Base-by-base conservation (phyloP, 1,140 invertebrate species). In the Pseudoatta argentina region DNA sequence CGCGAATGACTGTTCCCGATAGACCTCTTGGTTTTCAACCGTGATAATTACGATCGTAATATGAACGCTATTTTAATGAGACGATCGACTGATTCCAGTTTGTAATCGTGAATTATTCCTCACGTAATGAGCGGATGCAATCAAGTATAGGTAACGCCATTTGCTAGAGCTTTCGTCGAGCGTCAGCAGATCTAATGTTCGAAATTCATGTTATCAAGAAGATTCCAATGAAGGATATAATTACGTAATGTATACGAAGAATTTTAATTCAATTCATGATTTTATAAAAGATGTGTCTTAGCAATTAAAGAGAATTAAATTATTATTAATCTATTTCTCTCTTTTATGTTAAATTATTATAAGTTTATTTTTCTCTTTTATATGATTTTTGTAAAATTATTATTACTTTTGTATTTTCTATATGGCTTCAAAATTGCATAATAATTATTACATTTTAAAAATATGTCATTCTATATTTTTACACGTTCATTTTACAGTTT, bases 61-160 rank as follows among this genome's bases (percentile, higher is more conserved):
- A 72, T 2, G 69, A 82, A 39, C 27, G 30, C 55, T 34, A 39
- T 83, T 83, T 83, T 75, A 75, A 83, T 83, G 69, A 83, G 69
- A 83, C 67, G 55, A 63, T 83, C 69, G 69, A 75, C 71, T 61
- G 69, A 75, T 75, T 30, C 8, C 48, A 12, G 21, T 12, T 24
- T 16, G 55, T 14, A 83, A 51, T 83, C 21, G 8, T 30, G 69
- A 14, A 83, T 75, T 61, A 73, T 30, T 44, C 4, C 55, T 83
- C 69, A 24, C 24, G 44, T 75, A 83, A 83, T 63, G 79, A 83
- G 24, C 39, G 57, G 24, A 51, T 6, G 55, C 24, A 75, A 73
- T 83, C 59, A 73, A 83, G 53, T 51, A n/a, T 27, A 14, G 12
- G 4, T 82, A 61, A 82, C 10, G n/a, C 34, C 55, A 51, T 83